Evolutionary conservation across 2,113 vertebrate species (phyloP).

Genomic region (Corythornis madagascariensis): DNA sequence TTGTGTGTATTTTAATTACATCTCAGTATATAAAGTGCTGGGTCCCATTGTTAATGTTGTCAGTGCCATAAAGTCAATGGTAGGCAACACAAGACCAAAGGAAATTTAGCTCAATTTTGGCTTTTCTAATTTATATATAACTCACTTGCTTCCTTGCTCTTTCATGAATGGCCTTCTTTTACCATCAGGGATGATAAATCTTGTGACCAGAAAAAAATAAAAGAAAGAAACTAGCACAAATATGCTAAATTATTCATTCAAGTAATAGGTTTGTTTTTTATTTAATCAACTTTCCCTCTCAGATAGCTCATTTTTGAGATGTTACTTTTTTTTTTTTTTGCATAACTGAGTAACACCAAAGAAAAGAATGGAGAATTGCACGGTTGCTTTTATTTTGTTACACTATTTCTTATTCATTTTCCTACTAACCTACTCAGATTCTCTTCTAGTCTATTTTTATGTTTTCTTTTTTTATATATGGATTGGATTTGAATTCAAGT

Average conservation of each 20-base stretch:
- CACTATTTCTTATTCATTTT: neutral
- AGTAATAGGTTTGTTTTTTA: neutral
- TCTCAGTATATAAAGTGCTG: neutral
- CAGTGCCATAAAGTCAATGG: neutral
- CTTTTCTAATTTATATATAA: neutral
- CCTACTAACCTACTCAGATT: neutral
- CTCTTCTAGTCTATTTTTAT: neutral
- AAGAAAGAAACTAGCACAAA: neutral
- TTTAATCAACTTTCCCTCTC: neutral
- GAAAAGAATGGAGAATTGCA: neutral
- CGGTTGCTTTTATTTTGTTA: neutral
- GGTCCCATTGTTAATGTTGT: neutral
- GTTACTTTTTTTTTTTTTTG: neutral
- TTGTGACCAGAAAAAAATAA: neutral
- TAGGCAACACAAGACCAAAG: neutral
- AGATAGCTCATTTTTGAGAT: neutral
- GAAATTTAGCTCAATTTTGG: neutral
- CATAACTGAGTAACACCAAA: neutral
- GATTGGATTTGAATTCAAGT: neutral
- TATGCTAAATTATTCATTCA: slow-evolving; percentile 10
- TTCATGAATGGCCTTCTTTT: neutral
- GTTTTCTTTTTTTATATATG: neutral
- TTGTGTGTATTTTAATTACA: slow-evolving; percentile 25
- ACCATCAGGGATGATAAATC: neutral
- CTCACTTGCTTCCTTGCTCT: neutral